phyloP scores from a whole-genome alignment of 2,888 invertebrate species.

The Seira sanloemensis region DNA sequence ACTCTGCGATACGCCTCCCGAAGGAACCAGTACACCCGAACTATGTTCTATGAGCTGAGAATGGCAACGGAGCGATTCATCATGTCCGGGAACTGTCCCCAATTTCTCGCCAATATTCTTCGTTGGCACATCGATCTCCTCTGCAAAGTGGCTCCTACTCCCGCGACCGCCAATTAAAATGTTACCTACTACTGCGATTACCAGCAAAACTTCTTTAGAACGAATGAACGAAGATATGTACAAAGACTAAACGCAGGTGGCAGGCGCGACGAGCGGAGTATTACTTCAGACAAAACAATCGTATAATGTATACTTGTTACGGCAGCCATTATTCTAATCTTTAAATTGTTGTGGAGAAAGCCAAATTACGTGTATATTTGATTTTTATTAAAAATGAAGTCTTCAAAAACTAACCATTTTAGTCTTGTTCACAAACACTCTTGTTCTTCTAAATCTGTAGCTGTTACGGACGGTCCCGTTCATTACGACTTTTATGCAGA shows the following conservation, averaged over 20 bases:
- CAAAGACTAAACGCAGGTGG: background rate
- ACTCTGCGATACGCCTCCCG: conserved; percentile 93
- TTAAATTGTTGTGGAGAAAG: no score
- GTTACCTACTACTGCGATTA: background rate
- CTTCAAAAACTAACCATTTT: no score
- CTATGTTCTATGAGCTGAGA: conserved; percentile 92
- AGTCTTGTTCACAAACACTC: no score
- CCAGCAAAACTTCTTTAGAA: background rate
- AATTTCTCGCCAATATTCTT: conserved; percentile 80
- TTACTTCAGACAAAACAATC: no score
- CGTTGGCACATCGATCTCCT: conserved; percentile 82
- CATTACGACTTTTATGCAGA: no score
- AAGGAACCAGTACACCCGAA: conserved; percentile 96
- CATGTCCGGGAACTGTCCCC: conserved; percentile 83
- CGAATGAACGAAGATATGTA: background rate
- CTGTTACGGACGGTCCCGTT: no score
- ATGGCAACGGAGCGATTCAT: conserved; percentile 83
- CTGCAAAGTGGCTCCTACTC: conserved; percentile 86
- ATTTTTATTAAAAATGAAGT: no score
- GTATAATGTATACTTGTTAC: no score
- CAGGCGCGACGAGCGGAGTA: no score
- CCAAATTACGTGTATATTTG: no score
- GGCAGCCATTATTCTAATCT: no score
- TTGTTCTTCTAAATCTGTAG: no score
- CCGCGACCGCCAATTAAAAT: conserved; percentile 64